Evolutionary conservation across 2,888 invertebrate genomes (phyloP).

Genomic region (Drosophila paranaensis): DNA sequence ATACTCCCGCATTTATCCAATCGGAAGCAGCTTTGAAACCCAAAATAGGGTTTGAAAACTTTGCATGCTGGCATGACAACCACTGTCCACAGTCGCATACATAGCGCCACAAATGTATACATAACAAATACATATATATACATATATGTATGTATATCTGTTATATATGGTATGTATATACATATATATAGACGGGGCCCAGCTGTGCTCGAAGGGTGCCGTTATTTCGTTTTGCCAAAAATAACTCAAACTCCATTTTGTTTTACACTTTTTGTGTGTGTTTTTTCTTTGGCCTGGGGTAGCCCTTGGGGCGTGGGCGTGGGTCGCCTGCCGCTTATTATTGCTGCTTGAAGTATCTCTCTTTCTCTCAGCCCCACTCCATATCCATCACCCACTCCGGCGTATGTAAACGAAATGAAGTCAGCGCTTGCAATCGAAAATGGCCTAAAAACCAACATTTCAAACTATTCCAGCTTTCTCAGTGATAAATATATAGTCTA

Average conservation of each 20-base stretch:
- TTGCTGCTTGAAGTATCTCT: background rate
- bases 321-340: background rate
- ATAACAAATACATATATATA: conserved; percentile 8
- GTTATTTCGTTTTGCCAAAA: conserved; percentile 76
- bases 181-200: conserved; percentile 24
- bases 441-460: conserved; percentile 68
- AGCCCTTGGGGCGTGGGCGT: conserved; percentile 1
- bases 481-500: too few relatives aligned
- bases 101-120: conserved; percentile 41
- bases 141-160: conserved; percentile 1
- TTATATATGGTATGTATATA: conserved; percentile 21
- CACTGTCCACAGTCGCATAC: conserved; percentile 27
- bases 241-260: conserved; percentile 79
- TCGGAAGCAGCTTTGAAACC: conserved; percentile 83
- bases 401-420: conserved; percentile 57
- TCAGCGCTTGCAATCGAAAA: conserved; percentile 49
- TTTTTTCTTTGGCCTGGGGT: conserved; percentile 2
- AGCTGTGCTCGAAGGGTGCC: conserved; percentile 73
- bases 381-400: too few relatives aligned
- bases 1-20: conserved; percentile 80
- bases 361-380: too few relatives aligned
- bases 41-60: conserved; percentile 79
- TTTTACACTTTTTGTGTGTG: background rate
- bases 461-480: conserved; percentile 6
- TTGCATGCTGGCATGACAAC: conserved; percentile 66